These are phyloP conservation scores for Apamea monoglypha DNA, from an alignment of 2,888 invertebrate genomes.

Conservation along the genomic window DNA sequence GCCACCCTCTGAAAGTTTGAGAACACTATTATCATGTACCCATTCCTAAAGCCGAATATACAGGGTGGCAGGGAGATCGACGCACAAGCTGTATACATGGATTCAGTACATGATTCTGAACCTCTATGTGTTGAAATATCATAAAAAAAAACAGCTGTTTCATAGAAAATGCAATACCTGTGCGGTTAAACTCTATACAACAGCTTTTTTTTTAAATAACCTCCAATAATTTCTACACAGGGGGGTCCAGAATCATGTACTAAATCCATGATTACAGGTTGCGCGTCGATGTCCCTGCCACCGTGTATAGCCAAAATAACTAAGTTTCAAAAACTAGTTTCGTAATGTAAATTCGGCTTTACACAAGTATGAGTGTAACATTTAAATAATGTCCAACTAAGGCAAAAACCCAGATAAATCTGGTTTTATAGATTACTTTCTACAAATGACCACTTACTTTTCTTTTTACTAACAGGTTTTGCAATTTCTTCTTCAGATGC, in stretches of 20 bases:
- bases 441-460: conserved; percentile 77
- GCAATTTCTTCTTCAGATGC: conserved; percentile 83
- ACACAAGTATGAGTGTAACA: neutral
- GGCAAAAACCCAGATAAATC: neutral
- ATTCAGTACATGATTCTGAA: too few species aligned
- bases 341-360: neutral
- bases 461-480: conserved; percentile 86
- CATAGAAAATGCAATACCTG: too few species aligned
- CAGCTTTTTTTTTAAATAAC: too few species aligned
- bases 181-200: too few species aligned
- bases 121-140: too few species aligned
- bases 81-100: too few species aligned
- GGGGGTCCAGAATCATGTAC: too few species aligned
- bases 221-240: too few species aligned
- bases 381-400: neutral
- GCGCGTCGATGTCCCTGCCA: neutral
- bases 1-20: neutral
- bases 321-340: neutral
- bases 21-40: neutral
- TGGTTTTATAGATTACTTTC: neutral
- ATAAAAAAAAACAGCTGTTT: too few species aligned
- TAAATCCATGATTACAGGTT: too few species aligned
- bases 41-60: neutral
- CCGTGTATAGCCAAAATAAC: neutral
- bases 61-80: neutral